Percentiles rank a stretch among this genome's conserved stretches.
Conservation (phyloP, 2,797 vertebrate species). For the Amblyraja radiata region DNA sequence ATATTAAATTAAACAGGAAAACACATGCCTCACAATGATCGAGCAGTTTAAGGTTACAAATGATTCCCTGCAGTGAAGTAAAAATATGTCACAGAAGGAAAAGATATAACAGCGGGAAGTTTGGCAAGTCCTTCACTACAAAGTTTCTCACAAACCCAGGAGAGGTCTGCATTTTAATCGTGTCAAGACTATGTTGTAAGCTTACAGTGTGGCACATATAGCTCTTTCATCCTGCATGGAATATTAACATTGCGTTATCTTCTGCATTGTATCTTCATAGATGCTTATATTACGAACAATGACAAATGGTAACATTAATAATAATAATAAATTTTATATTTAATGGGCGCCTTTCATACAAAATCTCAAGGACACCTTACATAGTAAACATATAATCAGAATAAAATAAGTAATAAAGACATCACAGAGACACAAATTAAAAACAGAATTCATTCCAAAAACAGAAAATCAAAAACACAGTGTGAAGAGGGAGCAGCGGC, state of each 20-base stretch:
- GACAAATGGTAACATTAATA: conserved; percentile 20
- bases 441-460: too few relatives aligned
- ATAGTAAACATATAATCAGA: too few relatives aligned
- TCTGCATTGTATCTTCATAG: conserved; percentile 31
- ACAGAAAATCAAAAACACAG: too few relatives aligned
- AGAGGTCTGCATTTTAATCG: neutral
- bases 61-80: neutral
- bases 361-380: too few relatives aligned
- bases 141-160: conserved; percentile 13
- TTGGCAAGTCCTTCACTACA: neutral
- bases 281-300: neutral
- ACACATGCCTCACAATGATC: neutral
- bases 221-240: neutral
- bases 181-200: neutral
- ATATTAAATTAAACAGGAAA: conserved; percentile 29
- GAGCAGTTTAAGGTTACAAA: conserved; percentile 8
- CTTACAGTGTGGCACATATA: neutral
- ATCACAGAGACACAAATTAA: too few relatives aligned
- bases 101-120: neutral
- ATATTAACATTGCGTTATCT: neutral
- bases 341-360: too few relatives aligned
- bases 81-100: neutral
- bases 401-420: too few relatives aligned
- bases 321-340: too few relatives aligned
- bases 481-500: too few relatives aligned